Evolutionary conservation across 1,140 invertebrate genomes (phyloP).

Genomic region (Battus philenor): DNA sequence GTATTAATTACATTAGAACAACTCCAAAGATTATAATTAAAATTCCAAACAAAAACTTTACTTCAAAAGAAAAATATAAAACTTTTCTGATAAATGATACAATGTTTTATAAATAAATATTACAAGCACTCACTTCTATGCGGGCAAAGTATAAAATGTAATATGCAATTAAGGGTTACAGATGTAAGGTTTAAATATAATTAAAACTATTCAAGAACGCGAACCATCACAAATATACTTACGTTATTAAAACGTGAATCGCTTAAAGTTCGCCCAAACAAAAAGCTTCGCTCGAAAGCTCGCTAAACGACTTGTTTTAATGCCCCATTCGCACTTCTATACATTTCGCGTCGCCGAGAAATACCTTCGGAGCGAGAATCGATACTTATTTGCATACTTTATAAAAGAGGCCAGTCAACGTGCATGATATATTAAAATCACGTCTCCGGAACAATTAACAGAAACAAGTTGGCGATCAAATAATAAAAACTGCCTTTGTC

Average conservation of each 20-base stretch:
- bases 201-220: background rate
- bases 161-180: too few relatives aligned
- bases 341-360: slow-evolving; percentile 22
- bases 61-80: background rate
- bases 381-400: slow-evolving; percentile 60
- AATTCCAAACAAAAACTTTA: too few relatives aligned
- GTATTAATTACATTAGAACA: too few relatives aligned
- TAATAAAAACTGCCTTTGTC: slow-evolving; percentile 71
- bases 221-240: background rate
- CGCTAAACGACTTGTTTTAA: slow-evolving; percentile 33
- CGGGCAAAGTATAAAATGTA: too few relatives aligned
- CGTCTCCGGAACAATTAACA: slow-evolving; percentile 67
- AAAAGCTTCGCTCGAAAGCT: slow-evolving; percentile 22
- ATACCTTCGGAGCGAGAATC: slow-evolving; percentile 31
- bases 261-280: slow-evolving; percentile 17
- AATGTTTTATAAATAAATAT: too few relatives aligned
- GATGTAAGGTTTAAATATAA: too few relatives aligned
- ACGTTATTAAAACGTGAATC: slow-evolving; percentile 3
- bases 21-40: too few relatives aligned
- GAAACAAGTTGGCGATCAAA: slow-evolving; percentile 66
- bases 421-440: slow-evolving; percentile 73
- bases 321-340: slow-evolving; percentile 38
- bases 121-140: too few relatives aligned
- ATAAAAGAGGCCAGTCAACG: slow-evolving; percentile 61
- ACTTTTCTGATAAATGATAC: background rate